These are phyloP conservation scores for Acrocephalus arundinaceus DNA, from an alignment of 2,113 vertebrate species.

Conservation along the genomic window DNA sequence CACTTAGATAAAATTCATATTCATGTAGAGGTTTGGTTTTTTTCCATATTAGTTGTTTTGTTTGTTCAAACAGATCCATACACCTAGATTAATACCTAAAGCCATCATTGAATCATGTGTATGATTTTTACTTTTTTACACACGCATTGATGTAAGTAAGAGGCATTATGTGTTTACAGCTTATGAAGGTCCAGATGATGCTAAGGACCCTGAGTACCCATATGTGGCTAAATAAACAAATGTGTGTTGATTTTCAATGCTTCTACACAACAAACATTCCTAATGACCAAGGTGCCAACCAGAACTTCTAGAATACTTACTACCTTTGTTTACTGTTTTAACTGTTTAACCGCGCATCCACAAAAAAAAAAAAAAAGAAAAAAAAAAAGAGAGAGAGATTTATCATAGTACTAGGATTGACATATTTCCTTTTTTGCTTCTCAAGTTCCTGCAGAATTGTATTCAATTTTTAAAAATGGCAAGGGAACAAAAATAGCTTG, in stretches of 20 bases:
- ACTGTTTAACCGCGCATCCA: background rate
- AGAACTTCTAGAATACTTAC: background rate
- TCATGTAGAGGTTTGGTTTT: background rate
- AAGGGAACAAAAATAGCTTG: background rate
- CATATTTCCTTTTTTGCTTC: background rate
- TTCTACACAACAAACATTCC: background rate
- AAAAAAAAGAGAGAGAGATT: background rate
- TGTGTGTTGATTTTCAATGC: background rate
- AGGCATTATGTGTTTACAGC: background rate
- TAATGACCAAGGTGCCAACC: background rate
- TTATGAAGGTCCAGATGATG: background rate
- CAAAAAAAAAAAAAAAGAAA: background rate
- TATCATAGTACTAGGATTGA: background rate
- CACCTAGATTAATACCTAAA: background rate
- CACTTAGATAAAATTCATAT: background rate
- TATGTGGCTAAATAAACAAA: background rate
- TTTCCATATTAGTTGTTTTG: background rate
- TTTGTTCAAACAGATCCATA: background rate
- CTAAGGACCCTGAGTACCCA: background rate
- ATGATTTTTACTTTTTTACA: background rate
- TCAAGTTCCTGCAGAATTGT: background rate
- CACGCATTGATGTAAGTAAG: background rate
- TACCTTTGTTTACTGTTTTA: background rate
- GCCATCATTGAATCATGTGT: background rate
- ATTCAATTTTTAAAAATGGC: background rate